Conservation (phyloP, 2,888 invertebrate genomes). For the Sympetrum striolatum region DNA sequence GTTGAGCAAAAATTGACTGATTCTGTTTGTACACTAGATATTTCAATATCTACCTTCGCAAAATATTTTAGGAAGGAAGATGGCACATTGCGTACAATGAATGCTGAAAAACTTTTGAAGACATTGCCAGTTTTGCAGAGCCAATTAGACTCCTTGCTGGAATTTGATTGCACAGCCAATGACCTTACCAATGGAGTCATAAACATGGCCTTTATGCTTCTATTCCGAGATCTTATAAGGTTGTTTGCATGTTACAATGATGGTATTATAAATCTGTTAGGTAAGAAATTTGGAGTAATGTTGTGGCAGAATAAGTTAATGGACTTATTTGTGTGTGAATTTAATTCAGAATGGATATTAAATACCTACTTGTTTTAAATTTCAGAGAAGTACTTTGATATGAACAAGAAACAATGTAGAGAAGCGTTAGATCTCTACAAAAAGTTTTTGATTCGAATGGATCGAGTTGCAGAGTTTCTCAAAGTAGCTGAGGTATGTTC, state of each 20-base stretch:
- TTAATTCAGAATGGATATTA: slow-evolving; percentile 30
- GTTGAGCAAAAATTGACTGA: too few relatives aligned
- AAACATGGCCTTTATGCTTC: slow-evolving; percentile 98
- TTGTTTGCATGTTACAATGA: slow-evolving; percentile 99
- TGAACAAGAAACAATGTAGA: slow-evolving; percentile 99
- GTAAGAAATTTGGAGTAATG: slow-evolving; percentile 57
- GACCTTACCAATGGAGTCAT: slow-evolving; percentile 98
- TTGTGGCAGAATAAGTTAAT: slow-evolving; percentile 2
- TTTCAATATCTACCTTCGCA: slow-evolving; percentile 42
- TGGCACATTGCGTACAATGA: slow-evolving; percentile 96
- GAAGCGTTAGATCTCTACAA: slow-evolving; percentile 98
- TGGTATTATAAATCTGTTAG: slow-evolving; percentile 96
- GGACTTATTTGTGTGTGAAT: slow-evolving; percentile 46
- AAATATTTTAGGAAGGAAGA: slow-evolving; percentile 84
- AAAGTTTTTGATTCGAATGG: slow-evolving; percentile 98
- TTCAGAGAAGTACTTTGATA: slow-evolving; percentile 97
- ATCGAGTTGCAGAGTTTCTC: slow-evolving; percentile 96
- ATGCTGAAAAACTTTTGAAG: slow-evolving; percentile 94
- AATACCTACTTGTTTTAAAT: slow-evolving; percentile 50
- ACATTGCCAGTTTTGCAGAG: slow-evolving; percentile 94
- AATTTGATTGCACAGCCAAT: slow-evolving; percentile 96
- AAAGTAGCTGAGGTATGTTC: slow-evolving; percentile 74
- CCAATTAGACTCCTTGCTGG: slow-evolving; percentile 93
- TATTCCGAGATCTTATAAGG: slow-evolving; percentile 98
- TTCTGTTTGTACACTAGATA: slow-evolving; percentile 5